Conservation (phyloP, 2,797 vertebrate genomes). For the Luscinia megarhynchos region DNA sequence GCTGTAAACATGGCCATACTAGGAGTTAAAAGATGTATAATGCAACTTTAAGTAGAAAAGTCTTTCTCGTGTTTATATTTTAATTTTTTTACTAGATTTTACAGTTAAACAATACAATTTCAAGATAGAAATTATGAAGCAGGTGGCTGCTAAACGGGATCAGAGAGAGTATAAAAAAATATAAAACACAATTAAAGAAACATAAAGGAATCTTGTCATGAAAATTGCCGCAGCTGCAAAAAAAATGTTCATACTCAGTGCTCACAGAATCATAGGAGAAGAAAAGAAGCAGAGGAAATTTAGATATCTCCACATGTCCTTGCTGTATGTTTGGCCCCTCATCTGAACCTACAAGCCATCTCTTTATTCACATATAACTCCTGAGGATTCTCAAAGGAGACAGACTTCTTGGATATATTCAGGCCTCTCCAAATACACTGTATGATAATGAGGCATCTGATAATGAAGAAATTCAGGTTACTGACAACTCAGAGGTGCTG, state of each 20-base stretch:
- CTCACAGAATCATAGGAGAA: not conserved
- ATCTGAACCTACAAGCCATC: not conserved
- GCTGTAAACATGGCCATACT: not conserved
- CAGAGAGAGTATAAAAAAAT: not conserved
- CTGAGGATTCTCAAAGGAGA: not conserved
- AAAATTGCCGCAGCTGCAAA: not conserved
- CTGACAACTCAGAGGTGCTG: not conserved
- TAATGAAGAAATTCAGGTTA: not conserved
- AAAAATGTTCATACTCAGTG: not conserved
- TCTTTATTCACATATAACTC: not conserved
- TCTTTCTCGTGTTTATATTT: not conserved
- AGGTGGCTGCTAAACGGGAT: not conserved
- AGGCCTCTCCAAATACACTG: not conserved
- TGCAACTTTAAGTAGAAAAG: not conserved
- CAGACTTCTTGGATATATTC: not conserved
- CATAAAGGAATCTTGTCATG: not conserved
- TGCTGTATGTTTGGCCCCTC: not conserved
- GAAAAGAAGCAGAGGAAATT: not conserved
- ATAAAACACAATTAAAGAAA: not conserved
- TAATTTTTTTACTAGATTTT: not conserved
- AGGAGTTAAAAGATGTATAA: not conserved
- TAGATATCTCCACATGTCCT: fast-evolving
- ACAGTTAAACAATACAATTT: not conserved
- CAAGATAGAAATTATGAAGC: not conserved
- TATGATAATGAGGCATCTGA: not conserved